Base-by-base conservation (phyloP, 2,113 vertebrate species). In the Ciconia boyciana region DNA sequence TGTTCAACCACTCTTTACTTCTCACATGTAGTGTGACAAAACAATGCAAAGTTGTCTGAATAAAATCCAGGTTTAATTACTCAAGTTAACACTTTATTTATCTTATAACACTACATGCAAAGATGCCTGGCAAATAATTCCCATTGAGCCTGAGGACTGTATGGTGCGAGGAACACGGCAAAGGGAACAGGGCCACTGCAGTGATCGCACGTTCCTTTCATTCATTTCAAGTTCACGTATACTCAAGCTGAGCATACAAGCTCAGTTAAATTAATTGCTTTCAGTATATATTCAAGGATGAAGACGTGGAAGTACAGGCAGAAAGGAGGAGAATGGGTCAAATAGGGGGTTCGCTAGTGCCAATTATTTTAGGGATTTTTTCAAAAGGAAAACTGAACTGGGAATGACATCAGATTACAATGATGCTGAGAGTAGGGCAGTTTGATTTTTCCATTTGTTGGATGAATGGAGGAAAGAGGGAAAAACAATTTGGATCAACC, bases 181-280 rank as follows among this genome's bases (percentile, higher is more conserved):
- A 51, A 64, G 14, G 25, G 62, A 81, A 43, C 19, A 55, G 24
- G 13, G 9, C 5, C 13, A 10, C 29, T 7, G 10, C 71, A 68
- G 14, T 2, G 1, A 5, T 71, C 0, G 0, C 32, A 7, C 13
- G 19, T 55, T 65, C 48, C 19, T 68, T 49, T 75, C 3, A 3
- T 48, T 48, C 3, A 1, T 70, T 70, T 91, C 46, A 62, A 2
- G 0, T 75, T 89, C 43, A 49, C 0, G 0, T 31, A 20, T 9
- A 58, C 25, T 41, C 16, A 64, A 77, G 34, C 41, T 60, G 49
- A 55, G 6, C 22, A 7, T 22, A 64, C 16, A 41, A 65, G 7
- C 19, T 79, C 43, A 62, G 24, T 52, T 49, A 49, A 75, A 90
- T 66, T 28, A 57, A 39, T 60, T 75, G 39, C 2, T 68, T 54